Percentiles rank a stretch among this genome's conserved stretches.
Evolutionary conservation across 2,888 invertebrate species (phyloP).

Genomic region (Tortrix viridana): DNA sequence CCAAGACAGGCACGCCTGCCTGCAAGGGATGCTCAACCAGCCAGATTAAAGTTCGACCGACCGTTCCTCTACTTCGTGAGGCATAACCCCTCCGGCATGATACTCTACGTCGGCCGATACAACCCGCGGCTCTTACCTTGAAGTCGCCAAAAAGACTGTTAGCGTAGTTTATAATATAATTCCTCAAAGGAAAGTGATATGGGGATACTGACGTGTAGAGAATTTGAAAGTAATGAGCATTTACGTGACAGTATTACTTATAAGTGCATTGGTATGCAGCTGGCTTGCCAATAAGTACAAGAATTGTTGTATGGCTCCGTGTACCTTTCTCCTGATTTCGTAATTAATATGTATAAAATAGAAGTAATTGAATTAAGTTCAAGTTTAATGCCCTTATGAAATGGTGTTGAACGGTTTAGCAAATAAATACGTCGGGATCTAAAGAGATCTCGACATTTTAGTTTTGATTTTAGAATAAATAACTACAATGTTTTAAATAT

Average conservation of each 20-base stretch:
- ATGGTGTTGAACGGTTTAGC: constrained; percentile 55
- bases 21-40: constrained; percentile 85
- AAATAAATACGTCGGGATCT: constrained; percentile 31
- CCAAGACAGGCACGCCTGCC: constrained; percentile 89
- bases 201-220: constrained; percentile 74
- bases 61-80: constrained; percentile 95
- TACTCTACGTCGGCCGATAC: constrained; percentile 94
- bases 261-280: constrained; percentile 65
- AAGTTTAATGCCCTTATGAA: constrained; percentile 59
- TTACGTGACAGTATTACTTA: constrained; percentile 81
- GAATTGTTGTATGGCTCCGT: constrained; percentile 39
- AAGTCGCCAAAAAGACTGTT: constrained; percentile 76
- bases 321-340: constrained; percentile 60
- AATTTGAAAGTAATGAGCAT: constrained; percentile 71
- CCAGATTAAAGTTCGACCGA: constrained; percentile 92
- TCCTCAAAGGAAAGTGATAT: constrained; percentile 80
- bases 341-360: constrained; percentile 64
- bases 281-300: constrained; percentile 48
- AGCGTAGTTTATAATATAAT: constrained; percentile 73
- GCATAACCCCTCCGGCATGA: constrained; percentile 96
- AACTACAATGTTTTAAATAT: constrained; percentile 35
- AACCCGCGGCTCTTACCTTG: constrained; percentile 92
- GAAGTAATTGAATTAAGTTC: constrained; percentile 50
- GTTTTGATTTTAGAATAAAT: constrained; percentile 38
- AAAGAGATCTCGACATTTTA: constrained; percentile 29